Conservation (phyloP, 2,888 invertebrate species). For the Allygus modestus region DNA sequence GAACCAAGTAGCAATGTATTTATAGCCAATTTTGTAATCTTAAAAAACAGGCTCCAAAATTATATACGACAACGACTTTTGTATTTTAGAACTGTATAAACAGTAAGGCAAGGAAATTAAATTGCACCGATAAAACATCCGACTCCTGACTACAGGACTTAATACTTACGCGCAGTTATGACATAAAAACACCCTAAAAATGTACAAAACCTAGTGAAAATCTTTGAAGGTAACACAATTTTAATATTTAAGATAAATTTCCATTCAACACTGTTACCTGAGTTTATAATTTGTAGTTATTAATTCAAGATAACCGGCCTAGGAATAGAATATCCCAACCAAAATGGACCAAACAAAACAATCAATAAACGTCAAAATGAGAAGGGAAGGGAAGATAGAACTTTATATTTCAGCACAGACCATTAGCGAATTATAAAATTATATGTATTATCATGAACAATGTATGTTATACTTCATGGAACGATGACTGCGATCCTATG, state of each 20-base stretch:
- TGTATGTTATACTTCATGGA: too few relatives aligned
- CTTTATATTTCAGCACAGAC: conserved; percentile 14
- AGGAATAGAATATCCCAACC: neutral
- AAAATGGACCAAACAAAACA: conserved; percentile 43
- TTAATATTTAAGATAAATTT: neutral
- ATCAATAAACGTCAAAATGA: conserved; percentile 21
- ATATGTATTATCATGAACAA: too few relatives aligned
- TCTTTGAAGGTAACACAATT: neutral
- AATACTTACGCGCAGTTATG: neutral
- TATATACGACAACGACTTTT: too few relatives aligned
- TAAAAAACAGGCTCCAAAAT: too few relatives aligned
- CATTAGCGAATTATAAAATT: neutral
- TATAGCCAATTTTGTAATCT: too few relatives aligned
- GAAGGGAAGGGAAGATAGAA: neutral
- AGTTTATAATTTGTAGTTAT: neutral
- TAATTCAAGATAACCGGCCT: conserved; percentile 10
- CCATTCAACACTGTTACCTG: neutral
- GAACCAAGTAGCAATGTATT: too few relatives aligned
- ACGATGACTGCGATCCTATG: too few relatives aligned
- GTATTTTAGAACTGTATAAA: too few relatives aligned
- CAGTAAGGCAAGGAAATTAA: too few relatives aligned
- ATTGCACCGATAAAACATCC: too few relatives aligned
- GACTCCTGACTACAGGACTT: too few relatives aligned
- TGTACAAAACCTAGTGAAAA: neutral
- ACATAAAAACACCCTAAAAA: neutral